Evolutionary conservation across 2,888 invertebrate species (phyloP).

Genomic region (Clanis bilineata): DNA sequence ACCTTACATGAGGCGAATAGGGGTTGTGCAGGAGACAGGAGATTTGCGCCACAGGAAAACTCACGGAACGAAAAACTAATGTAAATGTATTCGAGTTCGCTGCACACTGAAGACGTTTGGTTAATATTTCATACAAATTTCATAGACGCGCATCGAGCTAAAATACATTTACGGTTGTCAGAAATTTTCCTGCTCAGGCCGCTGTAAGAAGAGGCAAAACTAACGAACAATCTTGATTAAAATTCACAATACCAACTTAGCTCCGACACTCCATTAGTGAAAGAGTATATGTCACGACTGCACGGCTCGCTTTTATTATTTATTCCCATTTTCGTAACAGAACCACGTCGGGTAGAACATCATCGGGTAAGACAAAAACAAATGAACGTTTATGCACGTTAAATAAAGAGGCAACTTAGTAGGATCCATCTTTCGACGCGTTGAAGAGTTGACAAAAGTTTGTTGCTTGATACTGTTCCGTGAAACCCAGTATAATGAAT

Average conservation of each 20-base stretch:
- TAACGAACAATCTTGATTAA: slow-evolving; percentile 76
- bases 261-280: slow-evolving; percentile 73
- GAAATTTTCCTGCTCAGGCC: too few species aligned
- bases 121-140: too few species aligned
- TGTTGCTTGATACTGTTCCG: not conserved
- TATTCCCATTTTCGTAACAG: slow-evolving; percentile 64
- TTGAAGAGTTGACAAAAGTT: not conserved
- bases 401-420: slow-evolving; percentile 44
- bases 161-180: too few species aligned
- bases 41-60: too few species aligned
- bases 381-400: slow-evolving; percentile 62
- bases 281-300: slow-evolving; percentile 77
- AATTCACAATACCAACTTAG: slow-evolving; percentile 64
- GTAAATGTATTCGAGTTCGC: too few species aligned
- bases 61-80: too few species aligned
- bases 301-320: slow-evolving; percentile 73
- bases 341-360: slow-evolving; percentile 51
- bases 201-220: slow-evolving; percentile 60
- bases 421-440: slow-evolving; percentile 17
- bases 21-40: too few species aligned
- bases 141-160: too few species aligned
- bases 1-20: too few species aligned
- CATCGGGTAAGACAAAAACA: slow-evolving; percentile 55
- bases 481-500: not conserved
- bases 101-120: too few species aligned